Conservation (phyloP, 2,113 vertebrate species). For the Dendropsophus ebraccatus region DNA sequence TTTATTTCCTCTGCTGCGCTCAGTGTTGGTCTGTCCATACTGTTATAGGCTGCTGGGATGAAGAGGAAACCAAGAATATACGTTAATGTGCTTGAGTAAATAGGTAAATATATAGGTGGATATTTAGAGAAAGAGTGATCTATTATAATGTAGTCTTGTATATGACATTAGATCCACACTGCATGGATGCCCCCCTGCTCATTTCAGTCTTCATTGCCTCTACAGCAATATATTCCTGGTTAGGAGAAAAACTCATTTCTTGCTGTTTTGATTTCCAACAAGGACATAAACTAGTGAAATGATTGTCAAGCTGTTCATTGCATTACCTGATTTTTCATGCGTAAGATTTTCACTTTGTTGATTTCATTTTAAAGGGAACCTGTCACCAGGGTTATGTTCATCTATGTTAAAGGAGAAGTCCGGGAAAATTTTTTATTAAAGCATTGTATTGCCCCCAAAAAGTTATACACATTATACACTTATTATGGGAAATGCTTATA, state of each 20-base stretch:
- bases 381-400: no score
- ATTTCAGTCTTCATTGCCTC: neutral
- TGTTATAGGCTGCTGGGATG: neutral
- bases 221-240: neutral
- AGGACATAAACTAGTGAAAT: neutral
- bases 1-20: neutral
- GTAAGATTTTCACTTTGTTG: neutral
- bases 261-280: neutral
- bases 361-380: no score
- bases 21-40: neutral
- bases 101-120: neutral
- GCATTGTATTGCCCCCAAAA: no score
- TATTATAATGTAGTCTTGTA: neutral
- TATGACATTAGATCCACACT: neutral
- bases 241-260: constrained; percentile 1
- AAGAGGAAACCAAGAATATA: neutral
- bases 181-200: neutral
- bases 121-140: neutral
- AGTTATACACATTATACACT: no score
- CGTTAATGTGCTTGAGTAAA: no score
- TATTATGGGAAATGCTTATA: no score
- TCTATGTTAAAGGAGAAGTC: no score
- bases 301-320: neutral
- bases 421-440: no score
- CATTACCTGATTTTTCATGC: neutral